Conservation (phyloP, 2,113 vertebrate genomes). For the Rhodinocichla rosea region DNA sequence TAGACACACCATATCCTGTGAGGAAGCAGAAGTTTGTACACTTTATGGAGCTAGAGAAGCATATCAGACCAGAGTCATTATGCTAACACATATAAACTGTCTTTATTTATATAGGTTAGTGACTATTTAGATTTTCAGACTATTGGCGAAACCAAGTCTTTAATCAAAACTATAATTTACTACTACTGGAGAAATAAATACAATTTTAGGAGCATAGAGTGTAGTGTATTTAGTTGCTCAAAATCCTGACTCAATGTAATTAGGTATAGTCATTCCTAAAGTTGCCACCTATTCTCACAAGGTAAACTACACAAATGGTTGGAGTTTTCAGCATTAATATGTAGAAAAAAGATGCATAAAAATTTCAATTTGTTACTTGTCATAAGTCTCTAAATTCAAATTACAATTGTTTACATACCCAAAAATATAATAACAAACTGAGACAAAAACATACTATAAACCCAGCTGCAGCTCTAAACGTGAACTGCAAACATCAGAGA, state of each 20-base stretch:
- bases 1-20: not conserved
- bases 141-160: not conserved
- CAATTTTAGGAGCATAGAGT: not conserved
- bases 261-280: not conserved
- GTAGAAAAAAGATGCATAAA: not conserved
- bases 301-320: not conserved
- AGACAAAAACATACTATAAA: not conserved
- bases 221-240: not conserved
- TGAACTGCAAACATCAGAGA: not conserved
- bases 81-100: not conserved
- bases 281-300: not conserved
- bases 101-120: not conserved
- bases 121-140: not conserved
- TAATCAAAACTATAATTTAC: not conserved
- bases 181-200: not conserved
- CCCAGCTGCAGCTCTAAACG: not conserved
- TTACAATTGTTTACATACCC: not conserved
- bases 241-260: not conserved
- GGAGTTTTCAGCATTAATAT: not conserved
- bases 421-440: not conserved
- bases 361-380: rapidly evolving
- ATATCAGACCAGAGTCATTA: not conserved
- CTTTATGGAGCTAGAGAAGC: not conserved
- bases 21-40: not conserved
- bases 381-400: not conserved